These are phyloP conservation scores for Fissipunctia ypsillon DNA, from an alignment of 2,888 invertebrate species.

Conservation along the genomic window DNA sequence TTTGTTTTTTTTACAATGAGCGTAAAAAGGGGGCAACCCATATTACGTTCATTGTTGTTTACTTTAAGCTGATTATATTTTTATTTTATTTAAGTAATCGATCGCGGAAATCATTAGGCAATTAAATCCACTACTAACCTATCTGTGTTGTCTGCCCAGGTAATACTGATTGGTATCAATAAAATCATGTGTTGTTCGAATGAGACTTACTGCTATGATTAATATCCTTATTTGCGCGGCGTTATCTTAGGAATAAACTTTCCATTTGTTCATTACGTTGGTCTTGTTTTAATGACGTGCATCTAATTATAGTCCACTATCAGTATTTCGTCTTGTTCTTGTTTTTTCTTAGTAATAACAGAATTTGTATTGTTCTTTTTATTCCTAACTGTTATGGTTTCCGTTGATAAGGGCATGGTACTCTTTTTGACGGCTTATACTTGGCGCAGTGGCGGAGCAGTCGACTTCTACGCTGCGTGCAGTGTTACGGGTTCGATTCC, in stretches of 20 bases:
- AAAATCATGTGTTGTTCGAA: constrained; percentile 54
- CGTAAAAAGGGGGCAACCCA: too few species aligned
- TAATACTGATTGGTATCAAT: constrained; percentile 48
- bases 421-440: background rate
- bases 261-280: constrained; percentile 67
- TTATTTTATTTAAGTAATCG: too few species aligned
- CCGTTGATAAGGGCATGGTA: constrained; percentile 17
- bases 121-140: constrained; percentile 21
- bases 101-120: too few species aligned
- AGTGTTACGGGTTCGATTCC: background rate
- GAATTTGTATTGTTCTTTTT: constrained; percentile 2
- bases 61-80: too few species aligned
- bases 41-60: too few species aligned
- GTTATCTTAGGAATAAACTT: constrained; percentile 74
- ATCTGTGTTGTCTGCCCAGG: constrained; percentile 27
- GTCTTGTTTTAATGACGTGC: constrained; percentile 56
- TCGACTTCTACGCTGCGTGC: too few species aligned
- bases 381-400: background rate
- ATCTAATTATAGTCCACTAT: constrained; percentile 56
- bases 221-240: constrained; percentile 71
- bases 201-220: constrained; percentile 65
- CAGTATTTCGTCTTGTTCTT: constrained; percentile 38
- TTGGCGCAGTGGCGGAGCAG: background rate
- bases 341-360: constrained; percentile 38
- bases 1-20: background rate